Percentiles rank a stretch among this genome's conserved stretches.
Evolutionary conservation across 2,888 invertebrate genomes (phyloP).

Genomic region (Drosophila austrosaltans): DNA sequence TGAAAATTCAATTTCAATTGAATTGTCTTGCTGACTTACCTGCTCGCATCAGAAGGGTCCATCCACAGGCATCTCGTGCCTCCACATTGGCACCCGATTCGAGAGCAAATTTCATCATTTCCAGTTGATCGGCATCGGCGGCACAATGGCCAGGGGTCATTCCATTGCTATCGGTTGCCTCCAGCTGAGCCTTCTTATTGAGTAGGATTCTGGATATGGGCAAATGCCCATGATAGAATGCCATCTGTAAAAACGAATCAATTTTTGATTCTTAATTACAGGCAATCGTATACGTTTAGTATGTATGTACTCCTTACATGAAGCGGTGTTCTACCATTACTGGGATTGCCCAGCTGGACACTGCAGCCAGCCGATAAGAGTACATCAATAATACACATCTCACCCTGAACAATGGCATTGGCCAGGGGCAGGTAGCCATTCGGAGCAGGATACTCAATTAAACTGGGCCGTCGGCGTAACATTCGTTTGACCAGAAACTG

Average conservation of each 20-base stretch:
- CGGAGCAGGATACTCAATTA: conserved; percentile 80
- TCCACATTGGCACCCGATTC: conserved; percentile 81
- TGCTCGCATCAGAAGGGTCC: conserved; percentile 82
- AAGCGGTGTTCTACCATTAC: conserved; percentile 79
- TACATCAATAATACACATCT: conserved; percentile 81
- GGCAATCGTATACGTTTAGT: background rate
- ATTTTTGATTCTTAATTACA: background rate
- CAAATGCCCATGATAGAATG: conserved; percentile 81
- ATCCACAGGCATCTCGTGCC: conserved; percentile 79
- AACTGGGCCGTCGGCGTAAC: conserved; percentile 75
- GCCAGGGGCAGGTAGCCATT: conserved; percentile 82
- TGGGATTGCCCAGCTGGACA: conserved; percentile 80
- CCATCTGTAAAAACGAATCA: conserved; percentile 63
- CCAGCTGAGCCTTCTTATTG: conserved; percentile 81
- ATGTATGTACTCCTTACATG: conserved; percentile 70
- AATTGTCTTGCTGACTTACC: conserved; percentile 55
- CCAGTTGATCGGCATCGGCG: conserved; percentile 81
- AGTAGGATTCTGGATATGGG: conserved; percentile 81
- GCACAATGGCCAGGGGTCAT: conserved; percentile 83
- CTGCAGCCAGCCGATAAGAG: conserved; percentile 79
- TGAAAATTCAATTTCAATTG: conserved; percentile 8
- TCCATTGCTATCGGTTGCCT: conserved; percentile 80
- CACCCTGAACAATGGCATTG: conserved; percentile 81
- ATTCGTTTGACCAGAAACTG: conserved; percentile 82
- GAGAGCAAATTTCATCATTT: conserved; percentile 81